Conservation (phyloP, 2,113 vertebrate species). For the Nibea coibor region DNA sequence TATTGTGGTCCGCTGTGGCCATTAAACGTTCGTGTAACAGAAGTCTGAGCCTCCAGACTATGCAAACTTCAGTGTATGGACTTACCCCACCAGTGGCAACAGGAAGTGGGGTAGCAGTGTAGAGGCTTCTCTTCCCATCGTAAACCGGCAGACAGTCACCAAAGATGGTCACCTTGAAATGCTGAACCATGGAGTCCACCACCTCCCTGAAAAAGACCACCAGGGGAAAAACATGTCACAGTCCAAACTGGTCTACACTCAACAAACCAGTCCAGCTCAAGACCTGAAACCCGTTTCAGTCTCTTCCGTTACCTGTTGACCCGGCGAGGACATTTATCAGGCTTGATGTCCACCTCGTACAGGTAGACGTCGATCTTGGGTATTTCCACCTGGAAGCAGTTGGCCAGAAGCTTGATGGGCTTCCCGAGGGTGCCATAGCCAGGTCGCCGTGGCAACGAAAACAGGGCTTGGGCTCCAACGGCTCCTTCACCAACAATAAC, state of each 20-base stretch:
- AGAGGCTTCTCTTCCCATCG: constrained; percentile 97
- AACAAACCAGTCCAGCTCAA: background rate
- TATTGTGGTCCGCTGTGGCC: background rate
- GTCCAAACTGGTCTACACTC: background rate
- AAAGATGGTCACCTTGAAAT: constrained; percentile 99
- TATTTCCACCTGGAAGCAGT: constrained; percentile 99
- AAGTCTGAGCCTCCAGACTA: no score
- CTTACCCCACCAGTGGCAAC: constrained; percentile 94
- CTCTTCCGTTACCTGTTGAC: constrained; percentile 90
- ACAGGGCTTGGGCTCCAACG: constrained; percentile 91
- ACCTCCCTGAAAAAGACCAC: constrained; percentile 88
- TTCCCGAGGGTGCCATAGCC: constrained; percentile 98
- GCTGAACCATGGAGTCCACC: constrained; percentile 98
- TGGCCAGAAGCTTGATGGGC: constrained; percentile 97
- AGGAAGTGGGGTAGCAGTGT: constrained; percentile 95
- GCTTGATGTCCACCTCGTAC: constrained; percentile 98
- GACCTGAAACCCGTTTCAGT: background rate
- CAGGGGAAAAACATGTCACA: background rate
- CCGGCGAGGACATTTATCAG: constrained; percentile 96
- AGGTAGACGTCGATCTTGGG: constrained; percentile 99
- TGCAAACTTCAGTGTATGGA: background rate
- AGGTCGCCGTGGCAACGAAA: constrained; percentile 93
- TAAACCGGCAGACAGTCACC: constrained; percentile 96
- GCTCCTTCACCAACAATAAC: constrained; percentile 81
- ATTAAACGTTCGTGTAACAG: no score